Evolutionary conservation across 2,888 invertebrate genomes (phyloP), one percentile per base, ranked within the genome.

Genomic region (Apodemia arnacis): DNA sequence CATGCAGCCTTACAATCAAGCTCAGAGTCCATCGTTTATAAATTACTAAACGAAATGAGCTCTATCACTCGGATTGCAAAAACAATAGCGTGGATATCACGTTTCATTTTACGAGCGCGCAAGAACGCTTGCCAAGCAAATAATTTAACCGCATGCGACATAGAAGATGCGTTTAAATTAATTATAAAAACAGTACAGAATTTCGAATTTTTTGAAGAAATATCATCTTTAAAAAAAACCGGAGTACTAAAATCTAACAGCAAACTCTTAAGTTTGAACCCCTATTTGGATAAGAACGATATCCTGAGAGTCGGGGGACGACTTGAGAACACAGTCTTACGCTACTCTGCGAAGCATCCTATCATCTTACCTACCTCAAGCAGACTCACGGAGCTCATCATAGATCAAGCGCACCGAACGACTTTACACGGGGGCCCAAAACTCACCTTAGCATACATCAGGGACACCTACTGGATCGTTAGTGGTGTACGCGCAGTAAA

Each of bases 21-120:
- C 21, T 63, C 21, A 8, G 63, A 63, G 0, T 21, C 6, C n/a
- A 73, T 5, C 18, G 34, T n/a, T 7, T 41, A 41, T 73, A 11
- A 73, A 34, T 41, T 38, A 0, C n/a, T 73, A 73, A 73, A 73
- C n/a, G 21, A 73, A 73, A 73, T 41, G 73, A 73, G 38, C 21
- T 73, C 38, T 34, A 73, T 38, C 1, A 73, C 41, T 21, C 21
- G 41, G 10, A 73, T 73, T 38, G 41, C 38, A 21, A 73, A 73
- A 38, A 73, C 73, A 73, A 73, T 41, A 8, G 73, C 41, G 0
- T 73, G 73, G 8, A 21, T 73, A 21, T 73, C n/a, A 54, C 2
- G 31, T 54, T 54, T 75, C 31, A 27, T 27, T 13, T 4, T 13
- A 10, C 31, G 34, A 54, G 31, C 41, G 15, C 24, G 54, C 27